Conservation (phyloP, 2,888 invertebrate genomes). For the Hofmannophila pseudospretella region DNA sequence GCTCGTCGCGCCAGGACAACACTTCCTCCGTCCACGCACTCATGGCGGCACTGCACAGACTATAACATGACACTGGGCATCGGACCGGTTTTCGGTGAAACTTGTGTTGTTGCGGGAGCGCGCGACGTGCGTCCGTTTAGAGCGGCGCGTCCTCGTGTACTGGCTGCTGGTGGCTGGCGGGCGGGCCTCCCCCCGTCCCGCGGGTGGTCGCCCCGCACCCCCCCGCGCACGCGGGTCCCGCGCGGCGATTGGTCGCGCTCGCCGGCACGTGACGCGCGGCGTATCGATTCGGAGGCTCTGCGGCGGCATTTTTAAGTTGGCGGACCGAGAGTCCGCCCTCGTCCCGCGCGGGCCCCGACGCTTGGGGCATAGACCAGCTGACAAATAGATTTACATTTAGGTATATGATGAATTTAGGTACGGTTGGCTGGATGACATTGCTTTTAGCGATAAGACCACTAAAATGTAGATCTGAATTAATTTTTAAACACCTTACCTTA, state of each 20-base stretch:
- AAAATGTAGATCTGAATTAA: too few relatives aligned
- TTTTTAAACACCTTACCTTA: too few relatives aligned
- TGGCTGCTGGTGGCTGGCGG: conserved; percentile 40
- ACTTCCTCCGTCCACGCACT: conserved; percentile 74
- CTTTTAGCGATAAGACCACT: too few relatives aligned
- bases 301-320: conserved; percentile 90
- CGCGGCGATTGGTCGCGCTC: conserved; percentile 69
- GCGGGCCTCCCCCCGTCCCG: conserved; percentile 23
- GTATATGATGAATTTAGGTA: too few relatives aligned
- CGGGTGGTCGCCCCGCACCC: conserved; percentile 33
- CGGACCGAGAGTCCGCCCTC: conserved; percentile 69
- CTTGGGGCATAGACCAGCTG: conserved; percentile 40
- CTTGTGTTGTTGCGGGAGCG: conserved; percentile 33
- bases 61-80: conserved; percentile 63
- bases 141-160: conserved; percentile 54
- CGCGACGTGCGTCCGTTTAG: conserved; percentile 39
- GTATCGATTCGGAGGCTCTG: conserved; percentile 88
- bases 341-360: conserved; percentile 59
- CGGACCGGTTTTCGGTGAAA: conserved; percentile 66
- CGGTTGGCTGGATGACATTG: too few relatives aligned
- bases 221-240: conserved; percentile 50
- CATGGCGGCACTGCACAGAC: conserved; percentile 61
- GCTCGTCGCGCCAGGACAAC: conserved; percentile 68
- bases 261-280: conserved; percentile 82
- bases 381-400: background rate